Evolutionary conservation across 2,888 invertebrate genomes (phyloP).

Genomic region (Tipula lateralis): DNA sequence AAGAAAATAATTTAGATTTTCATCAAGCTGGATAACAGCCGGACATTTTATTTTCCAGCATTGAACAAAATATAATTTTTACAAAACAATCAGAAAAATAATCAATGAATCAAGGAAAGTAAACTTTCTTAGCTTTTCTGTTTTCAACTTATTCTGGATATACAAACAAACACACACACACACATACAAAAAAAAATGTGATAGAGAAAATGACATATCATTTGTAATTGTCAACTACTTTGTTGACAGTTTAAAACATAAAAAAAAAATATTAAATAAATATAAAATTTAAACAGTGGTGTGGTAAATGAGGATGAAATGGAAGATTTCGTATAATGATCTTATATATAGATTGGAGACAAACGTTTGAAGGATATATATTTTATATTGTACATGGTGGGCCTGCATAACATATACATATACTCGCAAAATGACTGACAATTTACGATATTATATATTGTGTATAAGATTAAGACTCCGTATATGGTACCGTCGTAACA

Average conservation of each 20-base stretch:
- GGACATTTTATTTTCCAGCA: neutral
- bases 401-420: neutral
- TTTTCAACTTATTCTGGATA: neutral
- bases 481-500: neutral
- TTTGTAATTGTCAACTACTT: conserved; percentile 35
- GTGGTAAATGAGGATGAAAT: neutral
- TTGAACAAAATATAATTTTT: neutral
- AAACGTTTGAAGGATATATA: neutral
- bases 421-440: neutral
- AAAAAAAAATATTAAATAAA: neutral
- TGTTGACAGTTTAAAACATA: conserved; percentile 13
- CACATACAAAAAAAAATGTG: conserved; percentile 31
- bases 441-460: neutral
- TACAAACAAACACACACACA: neutral
- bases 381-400: neutral
- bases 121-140: conserved; percentile 14
- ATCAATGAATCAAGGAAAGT: conserved; percentile 4
- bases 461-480: neutral
- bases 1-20: neutral
- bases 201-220: conserved; percentile 35
- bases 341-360: neutral
- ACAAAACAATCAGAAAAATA: neutral
- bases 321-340: neutral
- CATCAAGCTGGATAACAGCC: neutral
- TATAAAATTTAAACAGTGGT: neutral